phyloP scores from a whole-genome alignment of 92 coral and sea anemone species.

The Parazoanthus swiftii region DNA sequence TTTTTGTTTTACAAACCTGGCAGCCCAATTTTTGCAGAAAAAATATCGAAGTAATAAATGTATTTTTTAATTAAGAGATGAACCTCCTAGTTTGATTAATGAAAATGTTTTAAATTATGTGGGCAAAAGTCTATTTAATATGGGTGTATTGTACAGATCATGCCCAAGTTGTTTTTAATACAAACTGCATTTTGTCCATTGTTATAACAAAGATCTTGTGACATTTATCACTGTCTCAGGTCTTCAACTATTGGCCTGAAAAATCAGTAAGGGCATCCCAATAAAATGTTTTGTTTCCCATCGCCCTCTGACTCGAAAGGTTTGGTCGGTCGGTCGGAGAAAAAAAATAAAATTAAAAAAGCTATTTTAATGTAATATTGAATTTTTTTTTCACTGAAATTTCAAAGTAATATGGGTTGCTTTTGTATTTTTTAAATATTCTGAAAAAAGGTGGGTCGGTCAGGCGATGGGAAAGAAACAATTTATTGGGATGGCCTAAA shows the following conservation, averaged over 20 bases:
- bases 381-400: slow-evolving; percentile 21
- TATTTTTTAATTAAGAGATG: slow-evolving; percentile 21
- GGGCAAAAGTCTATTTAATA: too few relatives aligned
- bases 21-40: slow-evolving; percentile 21
- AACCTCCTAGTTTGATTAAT: neutral
- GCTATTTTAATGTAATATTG: slow-evolving; percentile 17
- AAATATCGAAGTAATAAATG: slow-evolving; percentile 21
- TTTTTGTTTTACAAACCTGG: slow-evolving; percentile 23
- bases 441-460: neutral
- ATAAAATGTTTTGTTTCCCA: neutral
- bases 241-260: slow-evolving; percentile 24
- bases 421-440: too few relatives aligned
- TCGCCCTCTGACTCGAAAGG: slow-evolving; percentile 13
- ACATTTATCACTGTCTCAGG: slow-evolving; percentile 4
- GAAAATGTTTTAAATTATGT: too few relatives aligned
- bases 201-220: slow-evolving; percentile 1
- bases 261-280: slow-evolving; percentile 13
- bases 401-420: neutral
- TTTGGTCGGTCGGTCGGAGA: slow-evolving; percentile 21
- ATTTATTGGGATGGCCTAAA: neutral
- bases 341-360: slow-evolving; percentile 18
- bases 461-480: too few relatives aligned
- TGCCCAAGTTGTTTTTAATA: too few relatives aligned
- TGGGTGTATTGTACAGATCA: too few relatives aligned
- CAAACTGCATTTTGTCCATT: neutral